A percentile compares a stretch with the other conserved stretches of the same genome.
Evolutionary conservation across 2,113 vertebrate species (phyloP).

Genomic region (Pangasianodon gigas): DNA sequence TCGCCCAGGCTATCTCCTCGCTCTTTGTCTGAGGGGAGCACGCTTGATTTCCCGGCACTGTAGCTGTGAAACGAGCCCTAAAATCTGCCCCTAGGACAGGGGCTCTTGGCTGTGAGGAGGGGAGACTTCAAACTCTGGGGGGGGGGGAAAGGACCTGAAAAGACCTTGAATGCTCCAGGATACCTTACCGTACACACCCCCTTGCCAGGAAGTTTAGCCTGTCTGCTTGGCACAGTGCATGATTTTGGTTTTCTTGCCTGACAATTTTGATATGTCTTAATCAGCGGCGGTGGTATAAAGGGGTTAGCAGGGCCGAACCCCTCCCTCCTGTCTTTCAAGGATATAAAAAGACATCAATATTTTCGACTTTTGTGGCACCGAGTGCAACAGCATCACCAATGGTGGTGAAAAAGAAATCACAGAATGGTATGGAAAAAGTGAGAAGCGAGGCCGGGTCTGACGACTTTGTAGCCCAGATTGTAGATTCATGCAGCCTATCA

Average conservation of each 20-base stretch:
- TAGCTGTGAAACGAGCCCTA: conserved; percentile 62
- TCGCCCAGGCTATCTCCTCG: conserved; percentile 43
- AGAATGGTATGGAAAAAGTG: not conserved
- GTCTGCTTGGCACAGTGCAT: conserved; percentile 34
- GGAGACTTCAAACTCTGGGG: not conserved
- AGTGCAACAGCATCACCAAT: not conserved
- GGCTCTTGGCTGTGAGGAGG: not conserved
- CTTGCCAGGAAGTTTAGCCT: not conserved
- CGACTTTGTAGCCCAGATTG: not conserved
- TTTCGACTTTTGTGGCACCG: not conserved
- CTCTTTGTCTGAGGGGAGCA: conserved; percentile 59
- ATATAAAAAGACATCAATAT: not conserved
- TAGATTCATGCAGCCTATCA: not conserved
- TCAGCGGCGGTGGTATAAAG: conserved; percentile 19
- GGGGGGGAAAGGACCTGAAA: not conserved
- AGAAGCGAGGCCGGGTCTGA: not conserved
- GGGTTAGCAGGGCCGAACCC: not conserved
- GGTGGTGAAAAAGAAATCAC: not conserved
- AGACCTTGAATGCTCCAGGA: conserved; percentile 47
- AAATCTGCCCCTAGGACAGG: conserved; percentile 57
- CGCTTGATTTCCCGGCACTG: conserved; percentile 59
- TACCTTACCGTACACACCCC: conserved; percentile 21
- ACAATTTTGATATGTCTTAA: conserved; percentile 56
- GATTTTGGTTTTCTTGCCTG: conserved; percentile 52
- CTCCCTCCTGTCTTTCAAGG: not conserved